These are phyloP conservation scores for Pachyuromys duprasi DNA, from an alignment of 2,797 vertebrate species.

Conservation along the genomic window DNA sequence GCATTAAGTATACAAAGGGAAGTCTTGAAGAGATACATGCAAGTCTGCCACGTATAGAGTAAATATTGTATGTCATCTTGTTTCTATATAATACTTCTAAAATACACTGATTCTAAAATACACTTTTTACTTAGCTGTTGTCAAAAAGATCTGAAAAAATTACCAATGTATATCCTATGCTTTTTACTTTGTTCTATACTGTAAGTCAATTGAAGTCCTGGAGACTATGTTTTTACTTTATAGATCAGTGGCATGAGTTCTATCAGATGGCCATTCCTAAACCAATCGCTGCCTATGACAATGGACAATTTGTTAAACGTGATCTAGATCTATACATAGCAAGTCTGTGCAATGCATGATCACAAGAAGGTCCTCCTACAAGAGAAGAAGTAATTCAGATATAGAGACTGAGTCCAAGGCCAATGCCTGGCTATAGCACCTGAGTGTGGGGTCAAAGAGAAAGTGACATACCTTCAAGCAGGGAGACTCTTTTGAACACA, in stretches of 20 bases:
- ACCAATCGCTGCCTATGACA: neutral
- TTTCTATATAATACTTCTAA: neutral
- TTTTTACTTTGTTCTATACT: neutral
- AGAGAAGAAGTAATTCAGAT: neutral
- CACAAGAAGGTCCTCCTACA: neutral
- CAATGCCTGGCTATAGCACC: neutral
- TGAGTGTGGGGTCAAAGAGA: neutral
- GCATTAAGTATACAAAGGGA: neutral
- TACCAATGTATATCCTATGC: neutral
- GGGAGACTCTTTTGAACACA: neutral
- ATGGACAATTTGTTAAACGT: neutral
- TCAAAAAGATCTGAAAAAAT: conserved; percentile 13
- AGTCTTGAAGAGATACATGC: neutral
- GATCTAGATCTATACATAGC: neutral
- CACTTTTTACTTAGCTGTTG: neutral
- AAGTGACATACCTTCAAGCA: neutral
- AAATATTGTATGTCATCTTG: neutral
- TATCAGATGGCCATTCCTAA: neutral
- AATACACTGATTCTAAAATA: neutral
- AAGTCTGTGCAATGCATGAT: neutral
- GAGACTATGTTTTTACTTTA: neutral
- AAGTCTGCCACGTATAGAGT: neutral
- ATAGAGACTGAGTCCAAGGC: neutral
- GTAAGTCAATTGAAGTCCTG: neutral
- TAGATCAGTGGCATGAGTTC: neutral